Evolutionary conservation across 1,140 invertebrate species (phyloP).

Genomic region (Daktulosphaira vitifoliae): DNA sequence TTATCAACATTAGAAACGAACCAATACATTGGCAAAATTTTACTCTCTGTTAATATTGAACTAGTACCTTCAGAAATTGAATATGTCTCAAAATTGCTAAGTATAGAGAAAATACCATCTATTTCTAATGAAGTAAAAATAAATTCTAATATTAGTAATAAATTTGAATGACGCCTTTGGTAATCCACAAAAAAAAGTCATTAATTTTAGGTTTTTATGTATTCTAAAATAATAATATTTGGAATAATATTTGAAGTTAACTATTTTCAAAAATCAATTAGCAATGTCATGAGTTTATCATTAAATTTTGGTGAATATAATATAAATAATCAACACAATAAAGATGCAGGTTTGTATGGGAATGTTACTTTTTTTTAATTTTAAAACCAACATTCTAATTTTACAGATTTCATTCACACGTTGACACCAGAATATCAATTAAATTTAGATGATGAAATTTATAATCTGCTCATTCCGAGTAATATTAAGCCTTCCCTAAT

Average conservation of each 20-base stretch:
- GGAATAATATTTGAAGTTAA: background rate
- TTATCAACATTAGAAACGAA: background rate
- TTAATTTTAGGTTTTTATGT: background rate
- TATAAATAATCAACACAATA: background rate
- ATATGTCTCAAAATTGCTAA: background rate
- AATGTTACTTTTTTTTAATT: too few relatives aligned
- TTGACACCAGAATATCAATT: background rate
- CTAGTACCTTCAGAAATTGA: constrained; percentile 6
- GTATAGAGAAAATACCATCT: background rate
- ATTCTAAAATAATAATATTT: background rate
- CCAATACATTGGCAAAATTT: constrained; percentile 6
- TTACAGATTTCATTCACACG: background rate
- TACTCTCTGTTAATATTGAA: constrained; percentile 3
- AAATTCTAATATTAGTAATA: too few relatives aligned
- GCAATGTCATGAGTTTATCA: background rate
- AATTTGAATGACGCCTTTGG: too few relatives aligned
- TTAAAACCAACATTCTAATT: too few relatives aligned
- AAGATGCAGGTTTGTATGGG: too few relatives aligned
- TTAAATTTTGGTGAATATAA: constrained; percentile 21
- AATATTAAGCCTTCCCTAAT: constrained; percentile 2
- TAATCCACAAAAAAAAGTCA: too few relatives aligned
- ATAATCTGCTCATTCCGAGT: background rate
- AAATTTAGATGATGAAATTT: background rate
- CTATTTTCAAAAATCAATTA: background rate
- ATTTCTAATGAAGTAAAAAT: constrained; percentile 3